Evolutionary conservation across 2,113 vertebrate genomes (phyloP).

Genomic region (Thymallus thymallus): DNA sequence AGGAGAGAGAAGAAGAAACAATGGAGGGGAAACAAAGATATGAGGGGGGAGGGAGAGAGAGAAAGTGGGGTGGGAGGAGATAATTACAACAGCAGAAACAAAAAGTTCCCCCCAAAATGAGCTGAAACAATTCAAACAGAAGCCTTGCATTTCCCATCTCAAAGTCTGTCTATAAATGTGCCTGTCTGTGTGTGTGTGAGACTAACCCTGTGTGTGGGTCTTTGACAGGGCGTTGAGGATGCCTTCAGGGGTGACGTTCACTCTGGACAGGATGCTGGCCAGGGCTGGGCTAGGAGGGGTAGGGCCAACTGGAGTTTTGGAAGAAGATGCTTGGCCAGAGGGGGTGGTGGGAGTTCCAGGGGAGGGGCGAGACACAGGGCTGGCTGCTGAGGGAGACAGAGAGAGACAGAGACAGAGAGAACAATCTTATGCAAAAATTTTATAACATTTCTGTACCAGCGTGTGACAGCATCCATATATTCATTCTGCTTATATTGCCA

Average conservation of each 20-base stretch:
- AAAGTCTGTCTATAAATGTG: background rate
- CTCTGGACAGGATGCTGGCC: conserved; percentile 93
- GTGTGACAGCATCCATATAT: background rate
- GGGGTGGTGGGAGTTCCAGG: conserved; percentile 86
- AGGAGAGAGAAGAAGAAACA: conserved; percentile 37
- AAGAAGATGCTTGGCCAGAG: conserved; percentile 70
- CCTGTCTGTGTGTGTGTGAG: background rate
- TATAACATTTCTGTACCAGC: background rate
- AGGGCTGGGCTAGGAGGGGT: conserved; percentile 74
- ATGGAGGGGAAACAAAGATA: conserved; percentile 24
- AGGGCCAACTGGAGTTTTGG: conserved; percentile 70
- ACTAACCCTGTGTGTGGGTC: conserved; percentile 87
- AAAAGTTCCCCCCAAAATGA: too few relatives aligned
- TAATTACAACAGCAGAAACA: background rate
- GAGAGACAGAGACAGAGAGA: background rate
- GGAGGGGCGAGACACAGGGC: conserved; percentile 84
- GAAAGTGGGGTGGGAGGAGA: background rate
- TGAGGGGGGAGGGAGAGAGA: conserved; percentile 23
- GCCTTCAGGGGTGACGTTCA: conserved; percentile 93
- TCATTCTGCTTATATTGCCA: too few relatives aligned
- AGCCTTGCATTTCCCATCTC: background rate
- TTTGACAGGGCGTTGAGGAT: conserved; percentile 92
- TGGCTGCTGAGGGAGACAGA: conserved; percentile 75
- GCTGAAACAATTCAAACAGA: background rate
- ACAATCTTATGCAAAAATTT: background rate